Percentiles rank a stretch among this genome's conserved stretches.
Evolutionary conservation across 2,797 vertebrate species (phyloP).

Genomic region (Pangasius sanitwongsei): DNA sequence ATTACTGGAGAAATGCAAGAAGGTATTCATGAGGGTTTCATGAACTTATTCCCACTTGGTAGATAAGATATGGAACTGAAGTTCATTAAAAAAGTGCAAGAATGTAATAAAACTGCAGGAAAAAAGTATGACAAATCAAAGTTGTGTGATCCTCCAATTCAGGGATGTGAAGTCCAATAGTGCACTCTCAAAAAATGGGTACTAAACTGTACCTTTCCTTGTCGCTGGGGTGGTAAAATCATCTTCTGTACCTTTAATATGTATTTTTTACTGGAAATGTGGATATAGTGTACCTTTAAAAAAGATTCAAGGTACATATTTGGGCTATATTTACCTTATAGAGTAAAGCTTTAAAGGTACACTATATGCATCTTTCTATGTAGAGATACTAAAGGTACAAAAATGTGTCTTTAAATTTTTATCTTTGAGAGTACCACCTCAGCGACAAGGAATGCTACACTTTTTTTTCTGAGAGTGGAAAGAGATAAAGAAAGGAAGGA

Average conservation of each 20-base stretch:
- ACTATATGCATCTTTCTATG: neutral
- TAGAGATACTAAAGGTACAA: neutral
- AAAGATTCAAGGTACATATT: neutral
- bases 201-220: neutral
- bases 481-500: neutral
- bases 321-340: neutral
- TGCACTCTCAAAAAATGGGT: neutral
- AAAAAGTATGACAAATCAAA: constrained; percentile 8
- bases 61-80: constrained; percentile 41
- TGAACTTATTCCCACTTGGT: constrained; percentile 36
- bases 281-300: neutral
- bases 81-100: constrained; percentile 47
- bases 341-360: neutral
- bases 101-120: constrained; percentile 45
- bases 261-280: neutral
- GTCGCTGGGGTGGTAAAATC: neutral
- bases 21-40: constrained; percentile 45
- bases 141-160: neutral
- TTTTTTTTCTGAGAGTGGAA: neutral
- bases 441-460: neutral
- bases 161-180: neutral
- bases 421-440: neutral
- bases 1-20: constrained; percentile 2
- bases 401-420: neutral
- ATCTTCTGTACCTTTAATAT: neutral